Conservation (phyloP, 2,888 invertebrate genomes). For the Ormyrus rosae region DNA sequence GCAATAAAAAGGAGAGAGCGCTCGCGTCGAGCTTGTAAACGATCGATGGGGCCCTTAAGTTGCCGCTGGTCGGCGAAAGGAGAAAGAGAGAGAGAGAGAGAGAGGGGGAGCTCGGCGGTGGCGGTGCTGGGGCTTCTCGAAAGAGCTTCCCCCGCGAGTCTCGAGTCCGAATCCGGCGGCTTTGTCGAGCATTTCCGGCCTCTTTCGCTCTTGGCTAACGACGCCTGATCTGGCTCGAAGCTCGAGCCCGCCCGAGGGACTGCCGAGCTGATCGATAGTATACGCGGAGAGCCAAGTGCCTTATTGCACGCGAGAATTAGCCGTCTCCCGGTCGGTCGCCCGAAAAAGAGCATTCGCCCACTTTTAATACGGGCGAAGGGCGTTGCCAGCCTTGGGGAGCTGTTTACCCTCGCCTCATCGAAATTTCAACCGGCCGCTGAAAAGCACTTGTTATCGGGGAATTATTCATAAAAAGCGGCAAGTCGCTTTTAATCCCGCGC, state of each 20-base stretch:
- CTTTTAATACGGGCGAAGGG: too few species aligned
- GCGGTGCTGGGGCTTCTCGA: not conserved
- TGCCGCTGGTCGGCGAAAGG: not conserved
- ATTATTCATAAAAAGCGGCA: too few species aligned
- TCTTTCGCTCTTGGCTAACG: not conserved
- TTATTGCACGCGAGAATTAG: conserved; percentile 68
- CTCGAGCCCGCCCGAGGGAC: not conserved
- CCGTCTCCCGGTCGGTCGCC: conserved; percentile 13
- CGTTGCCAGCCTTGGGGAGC: too few species aligned
- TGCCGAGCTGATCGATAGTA: conserved; percentile 67
- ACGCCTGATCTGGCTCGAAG: not conserved
- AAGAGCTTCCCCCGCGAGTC: too few species aligned
- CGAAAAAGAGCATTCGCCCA: too few species aligned
- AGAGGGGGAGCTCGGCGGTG: not conserved
- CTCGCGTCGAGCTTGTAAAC: not conserved
- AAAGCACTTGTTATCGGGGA: too few species aligned
- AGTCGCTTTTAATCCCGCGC: too few species aligned
- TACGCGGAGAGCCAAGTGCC: conserved; percentile 61
- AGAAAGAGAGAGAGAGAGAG: not conserved
- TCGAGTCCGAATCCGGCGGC: too few species aligned
- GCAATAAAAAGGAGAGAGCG: not conserved
- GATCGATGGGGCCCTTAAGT: conserved; percentile 30
- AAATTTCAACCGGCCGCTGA: too few species aligned
- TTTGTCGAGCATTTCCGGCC: too few species aligned
- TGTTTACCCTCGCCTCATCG: too few species aligned